These are phyloP conservation scores for Pseudachorutes palmiensis DNA, from an alignment of 1,140 invertebrate species.

Conservation along the genomic window DNA sequence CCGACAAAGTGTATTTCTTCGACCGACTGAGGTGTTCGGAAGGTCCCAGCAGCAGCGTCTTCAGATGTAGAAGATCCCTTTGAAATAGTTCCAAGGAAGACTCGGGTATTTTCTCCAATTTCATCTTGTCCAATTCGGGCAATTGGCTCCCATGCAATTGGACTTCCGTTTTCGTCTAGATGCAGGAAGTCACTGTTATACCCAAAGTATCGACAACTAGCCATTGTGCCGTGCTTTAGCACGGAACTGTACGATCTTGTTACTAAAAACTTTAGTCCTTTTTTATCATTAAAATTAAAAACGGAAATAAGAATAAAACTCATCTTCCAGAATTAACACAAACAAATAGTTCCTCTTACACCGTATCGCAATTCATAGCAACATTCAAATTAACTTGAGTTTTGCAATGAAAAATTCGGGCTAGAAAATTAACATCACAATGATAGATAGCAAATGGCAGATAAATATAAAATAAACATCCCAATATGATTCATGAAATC, in stretches of 20 bases:
- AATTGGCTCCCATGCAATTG: neutral
- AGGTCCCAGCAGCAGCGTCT: neutral
- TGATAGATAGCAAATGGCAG: no score
- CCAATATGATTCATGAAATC: no score
- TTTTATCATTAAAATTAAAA: neutral
- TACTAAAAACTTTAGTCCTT: neutral
- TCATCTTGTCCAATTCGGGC: neutral
- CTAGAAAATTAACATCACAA: no score
- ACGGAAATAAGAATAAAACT: neutral
- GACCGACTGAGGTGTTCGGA: neutral
- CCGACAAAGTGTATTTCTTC: neutral
- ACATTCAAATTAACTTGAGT: no score
- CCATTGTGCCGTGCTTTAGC: no score
- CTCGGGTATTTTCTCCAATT: neutral
- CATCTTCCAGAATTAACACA: no score
- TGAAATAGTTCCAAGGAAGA: neutral
- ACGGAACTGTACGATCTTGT: no score
- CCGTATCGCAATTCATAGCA: no score
- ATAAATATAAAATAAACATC: no score
- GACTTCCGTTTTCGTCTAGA: neutral
- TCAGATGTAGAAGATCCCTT: neutral
- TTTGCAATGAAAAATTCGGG: no score
- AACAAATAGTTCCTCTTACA: no score
- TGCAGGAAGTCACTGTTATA: neutral
- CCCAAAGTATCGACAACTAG: slow-evolving; percentile 4